Conservation (phyloP, 2,888 invertebrate species). For the Acronicta alni region DNA sequence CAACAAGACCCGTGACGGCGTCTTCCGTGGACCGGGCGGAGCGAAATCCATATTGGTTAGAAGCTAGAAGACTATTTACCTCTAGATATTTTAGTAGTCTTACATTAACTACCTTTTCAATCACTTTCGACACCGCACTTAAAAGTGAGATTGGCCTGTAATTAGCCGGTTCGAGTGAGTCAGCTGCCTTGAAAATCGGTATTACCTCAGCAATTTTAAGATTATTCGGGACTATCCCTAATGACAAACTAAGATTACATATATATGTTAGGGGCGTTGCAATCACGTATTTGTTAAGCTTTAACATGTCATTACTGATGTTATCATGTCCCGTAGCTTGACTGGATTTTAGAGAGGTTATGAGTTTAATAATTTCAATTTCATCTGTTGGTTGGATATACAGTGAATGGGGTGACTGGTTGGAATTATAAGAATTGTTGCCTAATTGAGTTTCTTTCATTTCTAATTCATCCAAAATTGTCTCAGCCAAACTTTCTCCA, state of each 20-base stretch:
- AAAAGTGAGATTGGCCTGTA: slow-evolving; percentile 4
- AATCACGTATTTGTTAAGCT: neutral
- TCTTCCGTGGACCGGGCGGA: neutral
- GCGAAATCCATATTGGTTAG: neutral
- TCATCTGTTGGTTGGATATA: neutral
- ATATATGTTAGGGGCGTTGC: neutral
- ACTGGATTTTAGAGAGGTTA: slow-evolving; percentile 5
- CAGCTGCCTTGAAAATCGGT: slow-evolving; percentile 1
- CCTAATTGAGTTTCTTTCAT: neutral
- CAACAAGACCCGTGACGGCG: slow-evolving; percentile 1
- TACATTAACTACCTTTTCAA: slow-evolving; percentile 9
- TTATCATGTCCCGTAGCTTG: slow-evolving; percentile 2
- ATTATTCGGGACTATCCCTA: too few species aligned
- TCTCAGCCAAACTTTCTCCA: slow-evolving; percentile 1
- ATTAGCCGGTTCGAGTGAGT: neutral
- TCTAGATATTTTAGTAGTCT: slow-evolving; percentile 5
- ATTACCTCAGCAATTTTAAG: too few species aligned
- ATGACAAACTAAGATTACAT: neutral
- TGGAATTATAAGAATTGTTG: too few species aligned
- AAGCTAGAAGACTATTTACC: slow-evolving; percentile 1
- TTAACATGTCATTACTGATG: slow-evolving; percentile 2
- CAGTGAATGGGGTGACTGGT: neutral
- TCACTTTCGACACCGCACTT: slow-evolving; percentile 4
- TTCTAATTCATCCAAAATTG: neutral
- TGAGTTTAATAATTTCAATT: too few species aligned